Percentiles rank a stretch among this genome's conserved stretches.
Evolutionary conservation across 2,797 vertebrate genomes (phyloP).

Genomic region (Sebastiscus tertius): DNA sequence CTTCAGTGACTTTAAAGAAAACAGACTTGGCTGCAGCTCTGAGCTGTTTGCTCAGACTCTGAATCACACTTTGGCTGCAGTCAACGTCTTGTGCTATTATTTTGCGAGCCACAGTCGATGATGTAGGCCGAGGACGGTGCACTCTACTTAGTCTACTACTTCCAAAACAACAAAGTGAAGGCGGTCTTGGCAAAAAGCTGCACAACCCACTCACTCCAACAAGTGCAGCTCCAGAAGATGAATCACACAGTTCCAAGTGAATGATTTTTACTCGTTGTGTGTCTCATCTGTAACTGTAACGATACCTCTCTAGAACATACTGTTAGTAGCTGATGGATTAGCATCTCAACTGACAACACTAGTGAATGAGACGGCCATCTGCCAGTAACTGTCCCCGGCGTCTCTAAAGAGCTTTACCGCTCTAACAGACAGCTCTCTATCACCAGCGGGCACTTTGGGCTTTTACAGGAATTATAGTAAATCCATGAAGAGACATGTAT

Average conservation of each 20-base stretch:
- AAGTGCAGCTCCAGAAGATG: conserved; percentile 34
- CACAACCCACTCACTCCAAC: conserved; percentile 27
- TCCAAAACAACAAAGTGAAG: conserved; percentile 50
- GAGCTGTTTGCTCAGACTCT: conserved; percentile 47
- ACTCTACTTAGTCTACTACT: conserved; percentile 15
- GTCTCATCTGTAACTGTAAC: conserved; percentile 10
- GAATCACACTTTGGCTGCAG: conserved; percentile 63
- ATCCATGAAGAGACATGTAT: conserved; percentile 61
- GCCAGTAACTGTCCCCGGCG: conserved; percentile 46
- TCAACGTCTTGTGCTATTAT: conserved; percentile 45
- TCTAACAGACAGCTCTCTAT: conserved; percentile 34
- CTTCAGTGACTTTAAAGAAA: conserved; percentile 54
- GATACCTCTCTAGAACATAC: conserved; percentile 16
- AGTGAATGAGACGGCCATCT: conserved; percentile 64
- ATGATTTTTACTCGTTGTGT: neutral
- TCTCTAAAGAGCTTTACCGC: conserved; percentile 52
- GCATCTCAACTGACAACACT: conserved; percentile 41
- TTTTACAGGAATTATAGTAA: conserved; percentile 70
- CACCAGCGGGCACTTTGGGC: conserved; percentile 44
- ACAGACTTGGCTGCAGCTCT: conserved; percentile 44
- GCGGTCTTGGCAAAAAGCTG: conserved; percentile 13
- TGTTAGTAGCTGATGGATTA: conserved; percentile 57
- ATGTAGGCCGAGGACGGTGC: conserved; percentile 28
- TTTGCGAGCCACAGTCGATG: conserved; percentile 32
- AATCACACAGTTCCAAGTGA: conserved; percentile 18